Evolutionary conservation across 2,888 invertebrate species (phyloP).

Genomic region (Metellina segmentata): DNA sequence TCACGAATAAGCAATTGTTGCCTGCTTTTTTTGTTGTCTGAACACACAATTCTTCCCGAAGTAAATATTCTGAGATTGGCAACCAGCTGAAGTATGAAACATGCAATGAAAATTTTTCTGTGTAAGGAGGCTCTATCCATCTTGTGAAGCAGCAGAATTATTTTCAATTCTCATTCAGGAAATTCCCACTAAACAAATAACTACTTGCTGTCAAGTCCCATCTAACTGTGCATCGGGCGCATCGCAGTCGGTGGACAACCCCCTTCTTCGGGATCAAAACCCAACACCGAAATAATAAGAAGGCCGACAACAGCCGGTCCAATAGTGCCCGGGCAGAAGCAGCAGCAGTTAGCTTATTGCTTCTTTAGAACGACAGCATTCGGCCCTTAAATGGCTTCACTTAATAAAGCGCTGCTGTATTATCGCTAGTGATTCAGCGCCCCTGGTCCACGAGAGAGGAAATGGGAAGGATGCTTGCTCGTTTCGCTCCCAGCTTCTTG

Average conservation of each 20-base stretch:
- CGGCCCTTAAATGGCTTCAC: slow-evolving; percentile 73
- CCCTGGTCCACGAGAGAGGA: slow-evolving; percentile 4
- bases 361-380: slow-evolving; percentile 58
- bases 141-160: too few species aligned
- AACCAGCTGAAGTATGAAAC: too few species aligned
- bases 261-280: slow-evolving; percentile 7
- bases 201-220: too few species aligned
- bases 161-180: too few species aligned
- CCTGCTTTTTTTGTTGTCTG: too few species aligned
- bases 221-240: too few species aligned
- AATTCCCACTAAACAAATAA: too few species aligned
- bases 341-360: slow-evolving; percentile 68
- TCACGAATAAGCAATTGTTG: too few species aligned
- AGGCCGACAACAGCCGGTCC: slow-evolving; percentile 33
- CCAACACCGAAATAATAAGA: slow-evolving; percentile 54
- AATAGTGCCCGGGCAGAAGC: slow-evolving; percentile 8
- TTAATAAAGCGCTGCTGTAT: slow-evolving; percentile 73
- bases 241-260: slow-evolving; percentile 19
- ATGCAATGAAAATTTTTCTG: too few species aligned
- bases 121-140: too few species aligned
- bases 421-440: slow-evolving; percentile 66
- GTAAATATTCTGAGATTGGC: too few species aligned
- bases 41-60: too few species aligned
- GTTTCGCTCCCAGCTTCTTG: slow-evolving; percentile 15
- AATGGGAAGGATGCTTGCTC: slow-evolving; percentile 39